Conservation (phyloP, 2,113 vertebrate species). For the Hipposideros armiger region DNA sequence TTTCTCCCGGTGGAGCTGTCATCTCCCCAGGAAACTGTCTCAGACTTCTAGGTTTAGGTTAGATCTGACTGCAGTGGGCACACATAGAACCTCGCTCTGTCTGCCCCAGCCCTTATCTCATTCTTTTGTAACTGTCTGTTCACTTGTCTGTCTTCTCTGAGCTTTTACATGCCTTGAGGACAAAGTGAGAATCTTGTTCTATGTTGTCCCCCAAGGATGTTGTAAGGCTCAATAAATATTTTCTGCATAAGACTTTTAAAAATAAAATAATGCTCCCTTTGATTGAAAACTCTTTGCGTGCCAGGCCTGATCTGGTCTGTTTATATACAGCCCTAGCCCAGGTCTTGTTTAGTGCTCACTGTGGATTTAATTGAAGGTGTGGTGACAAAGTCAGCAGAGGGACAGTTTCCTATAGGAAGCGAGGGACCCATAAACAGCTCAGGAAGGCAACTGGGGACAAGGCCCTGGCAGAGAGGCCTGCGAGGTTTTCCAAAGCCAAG, state of each 20-base stretch:
- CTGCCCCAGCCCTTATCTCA: neutral
- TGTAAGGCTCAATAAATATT: neutral
- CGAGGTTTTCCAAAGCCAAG: conserved; percentile 57
- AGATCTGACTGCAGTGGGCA: neutral
- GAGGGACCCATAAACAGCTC: neutral
- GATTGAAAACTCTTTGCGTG: neutral
- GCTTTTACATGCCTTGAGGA: neutral
- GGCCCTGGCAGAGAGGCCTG: conserved; percentile 44
- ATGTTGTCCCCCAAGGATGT: neutral
- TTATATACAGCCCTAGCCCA: too few species aligned
- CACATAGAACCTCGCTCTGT: neutral
- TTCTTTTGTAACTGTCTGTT: neutral
- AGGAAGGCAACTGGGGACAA: conserved; percentile 67
- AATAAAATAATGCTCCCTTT: neutral
- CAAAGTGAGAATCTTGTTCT: neutral
- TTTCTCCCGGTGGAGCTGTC: neutral
- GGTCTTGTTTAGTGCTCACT: neutral
- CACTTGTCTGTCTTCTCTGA: neutral
- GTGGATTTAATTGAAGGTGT: neutral
- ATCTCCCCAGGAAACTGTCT: neutral
- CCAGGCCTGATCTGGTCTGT: neutral
- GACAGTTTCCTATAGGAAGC: neutral
- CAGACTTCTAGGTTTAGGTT: neutral
- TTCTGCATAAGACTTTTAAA: neutral
- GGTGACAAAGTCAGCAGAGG: neutral